Conservation (phyloP, 2,888 invertebrate genomes). For the Drosophila falleni region DNA sequence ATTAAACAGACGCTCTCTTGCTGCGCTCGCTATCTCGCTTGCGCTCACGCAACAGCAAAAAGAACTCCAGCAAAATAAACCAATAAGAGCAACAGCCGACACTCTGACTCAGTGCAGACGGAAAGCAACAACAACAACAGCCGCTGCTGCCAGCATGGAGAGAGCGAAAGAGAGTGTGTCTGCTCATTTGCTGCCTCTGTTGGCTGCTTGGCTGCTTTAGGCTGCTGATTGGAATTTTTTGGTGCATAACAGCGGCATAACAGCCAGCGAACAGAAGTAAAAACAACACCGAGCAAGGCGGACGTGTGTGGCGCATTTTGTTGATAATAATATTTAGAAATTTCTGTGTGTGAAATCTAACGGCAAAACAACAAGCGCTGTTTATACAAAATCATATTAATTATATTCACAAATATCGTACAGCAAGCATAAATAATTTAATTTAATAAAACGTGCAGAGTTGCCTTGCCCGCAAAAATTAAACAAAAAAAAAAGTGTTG, state of each 20-base stretch:
- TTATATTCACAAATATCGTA: conserved; percentile 31
- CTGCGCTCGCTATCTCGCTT: background rate
- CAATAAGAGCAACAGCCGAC: conserved; percentile 62
- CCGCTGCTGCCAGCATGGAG: conserved; percentile 14
- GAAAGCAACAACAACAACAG: conserved; percentile 12
- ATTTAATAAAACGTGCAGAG: conserved; percentile 41
- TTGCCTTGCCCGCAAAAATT: conserved; percentile 45
- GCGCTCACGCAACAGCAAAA: background rate
- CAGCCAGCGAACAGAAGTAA: conserved; percentile 60
- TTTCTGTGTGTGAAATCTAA: conserved; percentile 51
- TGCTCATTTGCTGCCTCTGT: conserved; percentile 26
- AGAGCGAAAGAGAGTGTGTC: conserved; percentile 30
- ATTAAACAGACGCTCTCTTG: conserved; percentile 18
- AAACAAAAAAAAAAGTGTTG: conserved; percentile 36
- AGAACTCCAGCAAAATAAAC: conserved; percentile 60
- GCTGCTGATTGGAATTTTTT: conserved; percentile 60
- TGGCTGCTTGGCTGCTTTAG: conserved; percentile 29
- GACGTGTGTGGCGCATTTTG: conserved; percentile 62
- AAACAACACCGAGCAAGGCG: conserved; percentile 64
- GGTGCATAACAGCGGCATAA: conserved; percentile 61
- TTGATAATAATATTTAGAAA: conserved; percentile 52
- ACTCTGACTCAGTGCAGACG: conserved; percentile 31
- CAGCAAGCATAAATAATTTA: conserved; percentile 2
- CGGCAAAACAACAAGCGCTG: conserved; percentile 41
- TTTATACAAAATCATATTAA: conserved; percentile 15